phyloP scores from a whole-genome alignment of 1,140 invertebrate species.

The Plutomurus gul region DNA sequence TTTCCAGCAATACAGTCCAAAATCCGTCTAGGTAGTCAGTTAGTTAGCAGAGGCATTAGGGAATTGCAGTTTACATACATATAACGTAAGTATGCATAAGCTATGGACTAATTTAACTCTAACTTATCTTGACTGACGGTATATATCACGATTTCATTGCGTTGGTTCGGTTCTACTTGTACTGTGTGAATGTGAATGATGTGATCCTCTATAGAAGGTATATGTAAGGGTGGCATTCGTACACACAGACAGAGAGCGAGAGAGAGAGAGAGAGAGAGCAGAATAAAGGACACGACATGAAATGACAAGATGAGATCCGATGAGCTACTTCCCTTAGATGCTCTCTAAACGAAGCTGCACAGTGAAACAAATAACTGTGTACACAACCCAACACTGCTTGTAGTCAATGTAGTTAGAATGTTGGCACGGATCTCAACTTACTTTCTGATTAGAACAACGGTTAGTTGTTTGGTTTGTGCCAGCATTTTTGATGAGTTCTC shows the following conservation, averaged over 20 bases:
- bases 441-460: constrained; percentile 1
- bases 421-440: constrained; percentile 4
- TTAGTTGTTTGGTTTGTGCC: not conserved
- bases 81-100: constrained; percentile 27
- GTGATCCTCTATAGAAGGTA: too few species aligned
- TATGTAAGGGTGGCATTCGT: too few species aligned
- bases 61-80: not conserved
- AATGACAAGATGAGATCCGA: not conserved
- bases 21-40: not conserved
- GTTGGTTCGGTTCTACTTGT: too few species aligned
- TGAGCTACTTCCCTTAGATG: constrained; percentile 10
- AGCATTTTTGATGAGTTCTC: constrained; percentile 19
- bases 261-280: too few species aligned
- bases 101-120: constrained; percentile 19
- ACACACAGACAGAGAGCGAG: too few species aligned
- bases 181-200: too few species aligned
- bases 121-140: constrained; percentile 17
- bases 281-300: not conserved
- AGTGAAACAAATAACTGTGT: constrained; percentile 5
- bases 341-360: not conserved
- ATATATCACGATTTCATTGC: constrained; percentile 14
- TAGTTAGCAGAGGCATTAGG: not conserved
- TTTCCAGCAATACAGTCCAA: not conserved
- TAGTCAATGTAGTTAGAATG: not conserved
- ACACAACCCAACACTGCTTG: too few species aligned